phyloP scores from a whole-genome alignment of 2,113 vertebrate species.

The Salvelinus fontinalis region DNA sequence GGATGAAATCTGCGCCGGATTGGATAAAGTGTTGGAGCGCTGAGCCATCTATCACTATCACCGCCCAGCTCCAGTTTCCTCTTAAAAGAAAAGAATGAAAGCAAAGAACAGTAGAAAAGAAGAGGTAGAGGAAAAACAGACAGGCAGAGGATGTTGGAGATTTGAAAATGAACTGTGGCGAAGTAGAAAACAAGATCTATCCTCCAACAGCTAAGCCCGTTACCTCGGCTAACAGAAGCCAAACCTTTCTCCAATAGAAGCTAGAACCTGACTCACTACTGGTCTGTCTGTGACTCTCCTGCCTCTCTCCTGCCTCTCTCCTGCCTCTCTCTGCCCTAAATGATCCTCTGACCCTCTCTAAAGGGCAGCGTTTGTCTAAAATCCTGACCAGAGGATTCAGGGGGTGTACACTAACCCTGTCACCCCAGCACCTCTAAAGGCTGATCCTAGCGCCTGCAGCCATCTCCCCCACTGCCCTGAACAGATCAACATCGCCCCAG shows the following conservation, averaged over 20 bases:
- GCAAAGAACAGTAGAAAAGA: conserved; percentile 51
- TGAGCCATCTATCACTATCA: conserved; percentile 84
- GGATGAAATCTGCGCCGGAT: conserved; percentile 85
- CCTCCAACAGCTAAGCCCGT: conserved; percentile 68
- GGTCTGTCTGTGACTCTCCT: conserved; percentile 15
- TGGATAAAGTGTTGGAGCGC: conserved; percentile 85
- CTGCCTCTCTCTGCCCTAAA: background rate
- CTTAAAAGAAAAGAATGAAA: conserved; percentile 80
- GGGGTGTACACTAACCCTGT: background rate
- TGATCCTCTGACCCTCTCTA: conserved; percentile 35
- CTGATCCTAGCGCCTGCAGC: conserved; percentile 27
- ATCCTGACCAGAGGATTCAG: background rate
- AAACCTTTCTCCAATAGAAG: conserved; percentile 60
- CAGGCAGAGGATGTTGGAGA: conserved; percentile 72
- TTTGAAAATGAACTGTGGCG: conserved; percentile 78
- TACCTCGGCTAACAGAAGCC: conserved; percentile 65
- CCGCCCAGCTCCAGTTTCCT: conserved; percentile 76
- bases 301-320: conserved; percentile 8
- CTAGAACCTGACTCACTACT: conserved; percentile 47
- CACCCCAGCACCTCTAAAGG: conserved; percentile 15
- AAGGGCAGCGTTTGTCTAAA: conserved; percentile 7
- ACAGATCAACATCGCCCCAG: conserved; percentile 30
- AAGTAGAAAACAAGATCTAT: conserved; percentile 53
- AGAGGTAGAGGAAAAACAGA: conserved; percentile 67
- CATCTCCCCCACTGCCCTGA: conserved; percentile 19